These are phyloP conservation scores for Vireo griseus DNA, from an alignment of 2,797 vertebrate genomes.

Conservation along the genomic window DNA sequence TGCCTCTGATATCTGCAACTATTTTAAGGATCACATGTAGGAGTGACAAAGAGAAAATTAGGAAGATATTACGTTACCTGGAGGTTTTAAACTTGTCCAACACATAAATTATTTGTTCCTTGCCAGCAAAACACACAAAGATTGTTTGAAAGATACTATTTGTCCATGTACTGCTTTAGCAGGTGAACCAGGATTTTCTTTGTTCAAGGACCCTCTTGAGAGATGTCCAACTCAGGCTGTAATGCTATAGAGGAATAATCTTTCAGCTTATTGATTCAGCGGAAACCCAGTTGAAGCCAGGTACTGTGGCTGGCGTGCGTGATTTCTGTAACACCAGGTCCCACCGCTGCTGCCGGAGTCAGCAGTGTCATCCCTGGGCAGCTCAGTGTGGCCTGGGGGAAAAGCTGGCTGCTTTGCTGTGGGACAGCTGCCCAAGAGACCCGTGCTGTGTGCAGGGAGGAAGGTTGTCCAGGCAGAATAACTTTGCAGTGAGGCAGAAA, in stretches of 20 bases:
- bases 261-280: neutral
- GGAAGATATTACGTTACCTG: neutral
- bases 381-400: neutral
- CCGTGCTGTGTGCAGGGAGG: neutral
- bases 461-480: rapidly evolving
- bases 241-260: neutral
- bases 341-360: rapidly evolving
- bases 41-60: neutral
- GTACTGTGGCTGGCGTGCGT: rapidly evolving
- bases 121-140: neutral
- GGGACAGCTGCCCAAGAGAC: neutral
- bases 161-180: neutral
- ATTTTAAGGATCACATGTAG: neutral
- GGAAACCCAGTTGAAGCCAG: rapidly evolving
- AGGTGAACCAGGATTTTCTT: neutral
- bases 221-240: neutral
- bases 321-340: neutral
- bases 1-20: neutral
- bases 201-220: neutral
- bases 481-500: neutral
- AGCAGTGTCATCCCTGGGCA: neutral
- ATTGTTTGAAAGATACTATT: neutral
- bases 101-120: neutral
- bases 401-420: neutral
- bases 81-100: neutral